phyloP scores from a whole-genome alignment of 30 jellyfish, hydroid and myxozoan genomes.

The Hydractinia symbiolongicarpus region DNA sequence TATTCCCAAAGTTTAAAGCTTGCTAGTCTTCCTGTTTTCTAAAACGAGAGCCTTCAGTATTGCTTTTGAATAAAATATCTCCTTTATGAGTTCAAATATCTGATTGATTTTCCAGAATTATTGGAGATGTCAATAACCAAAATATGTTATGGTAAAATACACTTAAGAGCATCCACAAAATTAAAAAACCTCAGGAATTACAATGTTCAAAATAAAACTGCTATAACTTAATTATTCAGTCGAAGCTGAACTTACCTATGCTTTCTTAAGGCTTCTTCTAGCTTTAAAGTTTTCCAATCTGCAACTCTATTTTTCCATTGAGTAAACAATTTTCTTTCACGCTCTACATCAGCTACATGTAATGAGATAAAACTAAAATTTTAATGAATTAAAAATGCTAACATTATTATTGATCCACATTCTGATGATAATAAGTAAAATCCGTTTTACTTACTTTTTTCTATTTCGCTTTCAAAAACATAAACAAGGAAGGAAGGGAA shows the following conservation, averaged over 20 bases:
- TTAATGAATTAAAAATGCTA: neutral
- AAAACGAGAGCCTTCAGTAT: no score
- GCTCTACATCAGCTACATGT: conserved; percentile 50
- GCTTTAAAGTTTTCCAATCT: conserved; percentile 57
- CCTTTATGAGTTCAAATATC: no score
- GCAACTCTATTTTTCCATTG: conserved; percentile 51
- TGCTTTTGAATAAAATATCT: no score
- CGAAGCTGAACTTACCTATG: conserved; percentile 36
- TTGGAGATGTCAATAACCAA: no score
- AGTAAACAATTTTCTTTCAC: conserved; percentile 40
- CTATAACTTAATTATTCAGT: neutral
- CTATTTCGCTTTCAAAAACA: no score
- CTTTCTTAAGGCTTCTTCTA: conserved; percentile 34
- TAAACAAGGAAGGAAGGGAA: no score
- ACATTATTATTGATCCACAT: neutral
- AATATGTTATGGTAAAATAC: neutral
- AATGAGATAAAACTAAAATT: neutral
- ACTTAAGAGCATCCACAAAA: neutral
- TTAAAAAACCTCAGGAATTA: neutral
- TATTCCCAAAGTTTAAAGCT: no score
- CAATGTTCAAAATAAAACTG: neutral
- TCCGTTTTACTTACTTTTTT: no score
- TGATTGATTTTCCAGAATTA: no score
- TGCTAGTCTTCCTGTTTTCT: no score
- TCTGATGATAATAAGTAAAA: no score